Evolutionary conservation across 2,797 vertebrate genomes (phyloP).

Genomic region (Melanotaenia pygmaea): DNA sequence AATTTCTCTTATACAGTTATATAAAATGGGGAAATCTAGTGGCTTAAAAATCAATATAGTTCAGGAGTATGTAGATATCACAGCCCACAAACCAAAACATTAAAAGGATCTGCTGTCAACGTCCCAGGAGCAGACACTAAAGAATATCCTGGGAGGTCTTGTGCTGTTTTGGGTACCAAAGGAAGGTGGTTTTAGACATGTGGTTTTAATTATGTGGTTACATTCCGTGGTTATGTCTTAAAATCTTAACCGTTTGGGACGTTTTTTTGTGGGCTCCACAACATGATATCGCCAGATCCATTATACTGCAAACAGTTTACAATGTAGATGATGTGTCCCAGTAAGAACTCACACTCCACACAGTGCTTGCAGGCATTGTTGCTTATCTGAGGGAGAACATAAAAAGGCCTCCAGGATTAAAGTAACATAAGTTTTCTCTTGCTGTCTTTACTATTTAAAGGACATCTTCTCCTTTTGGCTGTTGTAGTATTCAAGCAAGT

Average conservation of each 20-base stretch:
- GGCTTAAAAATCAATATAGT: conserved; percentile 4
- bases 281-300: conserved; percentile 29
- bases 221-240: not conserved
- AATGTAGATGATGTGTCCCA: conserved; percentile 31
- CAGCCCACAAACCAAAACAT: not conserved
- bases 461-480: conserved; percentile 74
- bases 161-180: not conserved
- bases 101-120: not conserved
- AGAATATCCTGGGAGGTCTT: not conserved
- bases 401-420: conserved; percentile 53
- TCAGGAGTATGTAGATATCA: not conserved
- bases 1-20: not conserved
- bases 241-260: not conserved
- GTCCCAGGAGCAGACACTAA: not conserved
- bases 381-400: conserved; percentile 51
- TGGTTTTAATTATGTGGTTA: not conserved
- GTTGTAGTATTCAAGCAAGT: conserved; percentile 69
- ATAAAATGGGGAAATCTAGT: not conserved
- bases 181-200: not conserved
- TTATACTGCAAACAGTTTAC: conserved; percentile 41
- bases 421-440: conserved; percentile 64
- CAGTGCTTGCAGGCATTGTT: conserved; percentile 20
- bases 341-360: conserved; percentile 30
- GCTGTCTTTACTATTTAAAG: conserved; percentile 73
- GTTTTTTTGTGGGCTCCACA: conserved; percentile 18